These are phyloP conservation scores for Trinectes maculatus DNA, from an alignment of 2,113 vertebrate genomes.

Conservation along the genomic window DNA sequence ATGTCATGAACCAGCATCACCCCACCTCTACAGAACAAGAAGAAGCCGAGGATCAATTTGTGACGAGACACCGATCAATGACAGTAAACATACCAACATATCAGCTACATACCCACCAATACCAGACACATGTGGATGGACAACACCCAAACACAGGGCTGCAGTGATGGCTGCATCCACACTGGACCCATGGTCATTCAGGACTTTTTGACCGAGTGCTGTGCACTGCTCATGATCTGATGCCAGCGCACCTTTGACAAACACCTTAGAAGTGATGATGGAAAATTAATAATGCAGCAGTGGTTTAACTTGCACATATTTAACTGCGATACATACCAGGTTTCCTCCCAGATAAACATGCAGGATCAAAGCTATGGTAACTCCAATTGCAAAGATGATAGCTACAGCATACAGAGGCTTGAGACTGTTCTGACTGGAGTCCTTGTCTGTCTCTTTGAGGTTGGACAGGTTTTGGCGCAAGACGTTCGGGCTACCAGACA, in stretches of 20 bases:
- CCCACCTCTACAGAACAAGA: slow-evolving; percentile 81
- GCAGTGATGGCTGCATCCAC: slow-evolving; percentile 88
- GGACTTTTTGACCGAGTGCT: slow-evolving; percentile 80
- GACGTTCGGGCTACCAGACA: slow-evolving; percentile 82
- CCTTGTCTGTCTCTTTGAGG: slow-evolving; percentile 81
- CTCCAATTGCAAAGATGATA: slow-evolving; percentile 81
- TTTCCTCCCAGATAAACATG: slow-evolving; percentile 87
- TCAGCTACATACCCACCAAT: slow-evolving; percentile 86
- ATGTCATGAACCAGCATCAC: slow-evolving; percentile 91
- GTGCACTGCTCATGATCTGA: slow-evolving; percentile 85
- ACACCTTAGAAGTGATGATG: slow-evolving; percentile 75
- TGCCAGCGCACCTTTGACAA: slow-evolving; percentile 82
- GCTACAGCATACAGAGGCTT: slow-evolving; percentile 79
- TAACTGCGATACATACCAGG: slow-evolving; percentile 75
- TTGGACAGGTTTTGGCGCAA: slow-evolving; percentile 80
- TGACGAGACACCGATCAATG: not conserved
- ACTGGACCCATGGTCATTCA: slow-evolving; percentile 85
- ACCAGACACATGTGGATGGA: slow-evolving; percentile 88
- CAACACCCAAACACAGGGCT: slow-evolving; percentile 83
- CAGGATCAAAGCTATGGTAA: slow-evolving; percentile 87
- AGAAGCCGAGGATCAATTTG: not conserved
- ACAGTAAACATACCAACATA: too few species aligned
- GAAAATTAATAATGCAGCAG: not conserved
- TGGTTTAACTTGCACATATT: not conserved
- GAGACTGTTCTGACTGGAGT: slow-evolving; percentile 78